These are phyloP conservation scores for Thecophora atra DNA, from an alignment of 2,888 invertebrate species.

Conservation along the genomic window DNA sequence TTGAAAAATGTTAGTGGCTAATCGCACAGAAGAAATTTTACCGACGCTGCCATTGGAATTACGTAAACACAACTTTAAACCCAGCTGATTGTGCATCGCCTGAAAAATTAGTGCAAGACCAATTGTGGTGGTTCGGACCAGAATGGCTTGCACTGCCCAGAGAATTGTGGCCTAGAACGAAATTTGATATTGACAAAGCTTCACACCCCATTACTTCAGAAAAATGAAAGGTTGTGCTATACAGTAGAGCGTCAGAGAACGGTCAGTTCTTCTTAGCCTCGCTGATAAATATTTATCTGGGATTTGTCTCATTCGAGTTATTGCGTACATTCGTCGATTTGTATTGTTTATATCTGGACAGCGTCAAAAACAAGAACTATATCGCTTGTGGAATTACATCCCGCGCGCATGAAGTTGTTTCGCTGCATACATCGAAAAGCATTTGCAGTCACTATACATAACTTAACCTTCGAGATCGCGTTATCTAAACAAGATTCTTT, in stretches of 20 bases:
- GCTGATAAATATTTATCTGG: conserved; percentile 3
- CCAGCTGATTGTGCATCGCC: conserved; percentile 47
- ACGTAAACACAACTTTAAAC: conserved; percentile 43
- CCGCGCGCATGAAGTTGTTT: conserved; percentile 13
- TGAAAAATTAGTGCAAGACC: conserved; percentile 13
- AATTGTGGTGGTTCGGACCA: conserved; percentile 19
- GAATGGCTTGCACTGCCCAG: conserved; percentile 8
- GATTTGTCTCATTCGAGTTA: conserved; percentile 19
- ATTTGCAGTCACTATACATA: not conserved
- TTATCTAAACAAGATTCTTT: conserved; percentile 14
- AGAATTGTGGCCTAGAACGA: conserved; percentile 26
- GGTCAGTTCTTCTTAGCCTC: not conserved
- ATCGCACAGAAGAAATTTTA: conserved; percentile 43
- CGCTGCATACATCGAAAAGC: conserved; percentile 18
- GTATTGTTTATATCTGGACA: conserved; percentile 3
- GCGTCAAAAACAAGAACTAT: not conserved
- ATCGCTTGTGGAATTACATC: conserved; percentile 28
- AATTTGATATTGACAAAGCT: conserved; percentile 13
- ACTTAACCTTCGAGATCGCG: not conserved
- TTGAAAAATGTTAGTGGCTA: conserved; percentile 49
- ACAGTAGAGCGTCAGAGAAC: not conserved
- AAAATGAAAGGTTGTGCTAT: not conserved
- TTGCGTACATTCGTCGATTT: conserved; percentile 37
- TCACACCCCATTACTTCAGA: not conserved
- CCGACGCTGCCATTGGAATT: conserved; percentile 38